Evolutionary conservation across 2,888 invertebrate genomes (phyloP), one percentile per base, ranked within the genome.

Genomic region (Macropis europaea): DNA sequence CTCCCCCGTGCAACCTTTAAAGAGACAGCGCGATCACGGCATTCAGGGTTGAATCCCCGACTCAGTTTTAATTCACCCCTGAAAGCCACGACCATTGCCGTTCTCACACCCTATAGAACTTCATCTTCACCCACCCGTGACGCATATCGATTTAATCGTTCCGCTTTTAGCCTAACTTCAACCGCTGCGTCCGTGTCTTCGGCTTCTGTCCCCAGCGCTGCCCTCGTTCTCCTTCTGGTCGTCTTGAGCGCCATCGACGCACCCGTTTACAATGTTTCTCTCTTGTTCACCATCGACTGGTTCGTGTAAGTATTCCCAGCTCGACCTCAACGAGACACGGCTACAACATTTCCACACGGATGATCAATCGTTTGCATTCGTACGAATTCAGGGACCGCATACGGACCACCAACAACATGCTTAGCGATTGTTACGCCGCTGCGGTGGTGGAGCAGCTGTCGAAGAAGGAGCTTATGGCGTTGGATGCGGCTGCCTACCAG

Each of bases 131-230:
- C n/a, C n/a, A n/a, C n/a, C n/a, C n/a, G n/a, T n/a, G n/a, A n/a
- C n/a, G 7, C 9, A 11, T 3, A 34, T 17, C 24, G 28, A 5
- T 22, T 26, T 45, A 1, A 17, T 3, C 3, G 7, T 43, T 30
- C 28, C 38, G 34, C 48, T 28, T 40, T 6, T 89, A 95, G 96
- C 73, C 89, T 97, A 56, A 95, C 96, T 6, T 95, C 96, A 2
- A 96, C 96, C 0, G 95, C 95, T 0, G 96, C 96, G 0, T 96
- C 96, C n/a, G 94, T 97, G 84, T 97, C 97, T 0, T 95, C 96
- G 50, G 96, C 96, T 0, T 95, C 96, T 43, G 95, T 97, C 2
- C 97, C 97, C 0, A 96, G 96, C 79, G 97, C 97, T 0, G 96
- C 96, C 0, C 90, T 97, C 83, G 96, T 97, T 2, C 89, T 97